These are phyloP conservation scores for Athrips mouffetella DNA, from an alignment of 2,888 invertebrate genomes.

Conservation along the genomic window DNA sequence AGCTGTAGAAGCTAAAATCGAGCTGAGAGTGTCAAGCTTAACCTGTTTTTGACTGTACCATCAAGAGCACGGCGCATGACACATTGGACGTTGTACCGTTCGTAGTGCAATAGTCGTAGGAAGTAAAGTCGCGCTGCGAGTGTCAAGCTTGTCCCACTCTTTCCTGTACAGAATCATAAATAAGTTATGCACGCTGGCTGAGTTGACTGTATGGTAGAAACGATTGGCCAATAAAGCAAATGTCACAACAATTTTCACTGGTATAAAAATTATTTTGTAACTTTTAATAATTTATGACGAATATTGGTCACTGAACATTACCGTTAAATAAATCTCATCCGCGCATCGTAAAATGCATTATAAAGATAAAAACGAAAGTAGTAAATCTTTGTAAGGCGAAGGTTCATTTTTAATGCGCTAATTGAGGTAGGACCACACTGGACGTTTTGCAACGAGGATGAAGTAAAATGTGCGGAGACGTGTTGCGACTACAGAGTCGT, in stretches of 20 bases:
- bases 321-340: slow-evolving; percentile 6
- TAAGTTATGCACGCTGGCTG: slow-evolving; percentile 1
- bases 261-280: background rate
- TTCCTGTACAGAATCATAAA: background rate
- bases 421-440: slow-evolving; percentile 32
- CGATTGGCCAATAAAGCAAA: background rate
- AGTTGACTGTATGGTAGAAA: background rate
- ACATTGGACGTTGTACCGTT: no score
- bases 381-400: slow-evolving; percentile 50
- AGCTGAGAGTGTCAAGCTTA: no score
- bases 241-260: slow-evolving; percentile 4
- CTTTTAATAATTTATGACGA: background rate
- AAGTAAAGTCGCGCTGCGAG: no score
- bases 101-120: no score
- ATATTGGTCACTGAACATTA: slow-evolving; percentile 2
- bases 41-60: no score
- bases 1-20: no score
- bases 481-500: slow-evolving; percentile 39
- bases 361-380: slow-evolving; percentile 27
- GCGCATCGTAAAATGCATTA: slow-evolving; percentile 9
- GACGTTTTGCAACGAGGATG: slow-evolving; percentile 25
- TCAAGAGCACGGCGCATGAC: no score
- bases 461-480: slow-evolving; percentile 52
- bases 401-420: slow-evolving; percentile 35
- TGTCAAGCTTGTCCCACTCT: no score